Base-by-base conservation (phyloP, 2,888 invertebrate genomes). In the Ectobius pallidus region DNA sequence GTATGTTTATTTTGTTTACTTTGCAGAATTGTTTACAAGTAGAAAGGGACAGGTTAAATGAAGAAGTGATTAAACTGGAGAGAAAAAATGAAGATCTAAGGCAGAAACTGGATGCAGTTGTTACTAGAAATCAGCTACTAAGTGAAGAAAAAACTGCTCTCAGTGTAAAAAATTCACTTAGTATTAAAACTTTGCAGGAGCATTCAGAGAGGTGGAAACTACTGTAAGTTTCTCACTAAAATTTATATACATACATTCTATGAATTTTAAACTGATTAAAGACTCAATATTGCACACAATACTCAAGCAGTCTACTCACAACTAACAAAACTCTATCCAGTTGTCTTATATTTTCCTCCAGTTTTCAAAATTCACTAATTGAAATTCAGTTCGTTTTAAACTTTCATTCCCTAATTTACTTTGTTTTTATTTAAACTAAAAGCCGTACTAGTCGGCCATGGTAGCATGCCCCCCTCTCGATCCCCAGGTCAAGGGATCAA, bases 151-250 rank as follows among this genome's bases (percentile, higher is more conserved):
- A 78, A 42, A 76, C 76, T 65, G 74, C 72, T 11, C 72, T 78
- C 3, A 76, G 75, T 25, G 74, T 77, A 65, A 77, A 77, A 58
- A 78, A 78, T 69, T 75, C 77, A 14, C 72, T 76, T 11, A 78
- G 78, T 46, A 76, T 77, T 3, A 75, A 75, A 55, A 77, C 77
- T 67, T 71, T 78, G 16, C 77, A 79, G 71, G 77, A 78, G 18
- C 78, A 79, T 55, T 76, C 78, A 14, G 71, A 77, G 20, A 77
- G 76, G 65, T 79, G 79, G 79, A 78, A 78, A 71, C 78, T 78
- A 39, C 73, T 78, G 79, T 79, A 72, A 72, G 73, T 70, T 62
- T 49, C 58, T 42, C 16, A n/a, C n/a, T n/a, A n/a, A n/a, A n/a
- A n/a, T n/a, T n/a, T n/a, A n/a, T n/a, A n/a, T n/a, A n/a, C n/a